phyloP scores from a whole-genome alignment of 2,797 vertebrate species.

The Oryzias dopingdopingensis region DNA sequence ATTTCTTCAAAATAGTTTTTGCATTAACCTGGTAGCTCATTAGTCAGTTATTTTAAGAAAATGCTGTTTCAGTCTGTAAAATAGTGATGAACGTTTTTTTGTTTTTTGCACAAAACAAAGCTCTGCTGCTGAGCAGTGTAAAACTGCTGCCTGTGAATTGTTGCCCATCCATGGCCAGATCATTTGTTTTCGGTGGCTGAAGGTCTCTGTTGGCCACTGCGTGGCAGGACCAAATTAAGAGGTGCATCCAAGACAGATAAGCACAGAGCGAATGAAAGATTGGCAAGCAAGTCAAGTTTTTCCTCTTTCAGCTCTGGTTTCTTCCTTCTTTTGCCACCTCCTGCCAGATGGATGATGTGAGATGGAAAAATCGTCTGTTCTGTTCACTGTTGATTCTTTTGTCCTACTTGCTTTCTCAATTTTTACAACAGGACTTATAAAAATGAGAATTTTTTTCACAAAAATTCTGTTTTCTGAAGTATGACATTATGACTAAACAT shows the following conservation, averaged over 20 bases:
- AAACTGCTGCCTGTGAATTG: constrained; percentile 67
- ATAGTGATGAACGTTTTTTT: too few relatives aligned
- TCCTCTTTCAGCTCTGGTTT: constrained; percentile 42
- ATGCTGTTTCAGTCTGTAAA: too few relatives aligned
- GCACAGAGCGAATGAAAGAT: constrained; percentile 74
- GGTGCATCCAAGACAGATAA: constrained; percentile 79
- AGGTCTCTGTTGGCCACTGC: constrained; percentile 78
- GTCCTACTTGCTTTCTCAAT: constrained; percentile 65
- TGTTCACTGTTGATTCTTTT: constrained; percentile 65
- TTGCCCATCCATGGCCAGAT: constrained; percentile 70
- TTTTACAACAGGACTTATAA: constrained; percentile 38
- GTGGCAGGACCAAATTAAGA: constrained; percentile 82
- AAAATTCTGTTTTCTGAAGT: too few relatives aligned
- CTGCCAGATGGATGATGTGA: constrained; percentile 76
- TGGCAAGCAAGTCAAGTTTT: constrained; percentile 69
- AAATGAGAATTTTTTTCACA: too few relatives aligned
- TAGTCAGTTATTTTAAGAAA: too few relatives aligned
- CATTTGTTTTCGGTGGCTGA: constrained; percentile 81
- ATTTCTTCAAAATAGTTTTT: too few relatives aligned
- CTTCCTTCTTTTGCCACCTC: constrained; percentile 53
- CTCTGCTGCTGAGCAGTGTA: constrained; percentile 36
- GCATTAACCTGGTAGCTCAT: too few relatives aligned
- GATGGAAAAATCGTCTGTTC: constrained; percentile 72
- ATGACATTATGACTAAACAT: too few relatives aligned
- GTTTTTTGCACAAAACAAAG: constrained; percentile 30